Percentiles rank a stretch among this genome's conserved stretches.
Conservation (phyloP, 2,888 invertebrate species). For the Drosophila seclusa region DNA sequence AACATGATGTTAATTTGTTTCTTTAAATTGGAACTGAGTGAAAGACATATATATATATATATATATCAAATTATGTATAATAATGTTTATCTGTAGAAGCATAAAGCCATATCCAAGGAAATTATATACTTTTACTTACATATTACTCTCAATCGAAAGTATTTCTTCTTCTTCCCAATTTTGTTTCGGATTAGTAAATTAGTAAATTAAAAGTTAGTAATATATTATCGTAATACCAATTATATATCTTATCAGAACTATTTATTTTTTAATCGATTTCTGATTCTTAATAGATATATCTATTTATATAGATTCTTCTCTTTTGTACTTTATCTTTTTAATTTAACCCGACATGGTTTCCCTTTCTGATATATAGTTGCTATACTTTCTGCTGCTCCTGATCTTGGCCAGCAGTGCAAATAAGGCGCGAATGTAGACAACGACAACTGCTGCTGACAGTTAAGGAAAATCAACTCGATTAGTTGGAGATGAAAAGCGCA, state of each 20-base stretch:
- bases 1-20: background rate
- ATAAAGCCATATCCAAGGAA: background rate
- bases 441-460: constrained; percentile 6
- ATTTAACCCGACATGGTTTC: constrained; percentile 3
- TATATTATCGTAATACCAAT: too few species aligned
- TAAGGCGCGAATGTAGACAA: constrained; percentile 8
- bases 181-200: too few species aligned
- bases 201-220: too few species aligned
- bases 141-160: too few species aligned
- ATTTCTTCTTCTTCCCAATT: too few species aligned
- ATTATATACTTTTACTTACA: background rate
- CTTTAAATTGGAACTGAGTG: background rate
- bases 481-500: constrained; percentile 25
- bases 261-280: too few species aligned
- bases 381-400: constrained; percentile 19
- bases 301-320: too few species aligned
- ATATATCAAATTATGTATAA: background rate
- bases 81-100: background rate
- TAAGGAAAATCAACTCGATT: constrained; percentile 16
- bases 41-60: background rate
- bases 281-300: too few species aligned
- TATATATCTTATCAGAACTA: too few species aligned
- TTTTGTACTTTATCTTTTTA: too few species aligned
- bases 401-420: constrained; percentile 46
- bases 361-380: constrained; percentile 5